These are phyloP conservation scores for Galemys pyrenaicus DNA, from an alignment of 2,113 vertebrate species.

Conservation along the genomic window DNA sequence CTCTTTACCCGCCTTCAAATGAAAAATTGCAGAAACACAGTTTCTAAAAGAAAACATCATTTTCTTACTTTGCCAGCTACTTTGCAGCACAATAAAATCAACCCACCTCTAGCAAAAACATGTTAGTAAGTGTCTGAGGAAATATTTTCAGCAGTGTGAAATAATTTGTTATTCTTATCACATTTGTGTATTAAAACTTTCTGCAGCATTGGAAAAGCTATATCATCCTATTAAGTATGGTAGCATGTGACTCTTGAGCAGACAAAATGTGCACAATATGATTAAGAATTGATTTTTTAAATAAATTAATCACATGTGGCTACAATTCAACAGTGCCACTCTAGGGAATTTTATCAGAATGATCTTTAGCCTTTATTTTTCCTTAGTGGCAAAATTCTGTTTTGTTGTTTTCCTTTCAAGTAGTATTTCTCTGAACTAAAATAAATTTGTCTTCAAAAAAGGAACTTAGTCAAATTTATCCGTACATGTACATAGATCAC, in stretches of 20 bases:
- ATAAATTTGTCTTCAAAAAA: slow-evolving; percentile 25
- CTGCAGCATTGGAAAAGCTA: background rate
- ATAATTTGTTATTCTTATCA: background rate
- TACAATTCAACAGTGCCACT: background rate
- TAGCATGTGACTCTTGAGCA: background rate
- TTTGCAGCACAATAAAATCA: background rate
- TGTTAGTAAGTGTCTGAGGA: background rate
- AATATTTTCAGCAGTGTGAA: background rate
- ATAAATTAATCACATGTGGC: background rate
- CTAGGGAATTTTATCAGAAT: background rate
- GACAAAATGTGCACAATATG: background rate
- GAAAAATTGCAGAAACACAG: slow-evolving; percentile 3
- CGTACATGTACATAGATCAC: background rate
- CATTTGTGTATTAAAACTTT: background rate
- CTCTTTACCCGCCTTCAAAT: background rate
- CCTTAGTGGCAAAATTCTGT: background rate
- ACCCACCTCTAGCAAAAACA: background rate
- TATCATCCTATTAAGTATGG: background rate
- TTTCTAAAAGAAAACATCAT: slow-evolving; percentile 40
- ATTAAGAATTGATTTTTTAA: too few species aligned
- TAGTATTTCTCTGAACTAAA: slow-evolving; percentile 21
- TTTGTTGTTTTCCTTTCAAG: slow-evolving; percentile 13
- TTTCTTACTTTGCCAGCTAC: background rate
- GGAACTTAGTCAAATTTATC: background rate
- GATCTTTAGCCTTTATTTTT: background rate